These are phyloP conservation scores for Drosophila leonis DNA, from an alignment of 2,888 invertebrate species.

Conservation along the genomic window DNA sequence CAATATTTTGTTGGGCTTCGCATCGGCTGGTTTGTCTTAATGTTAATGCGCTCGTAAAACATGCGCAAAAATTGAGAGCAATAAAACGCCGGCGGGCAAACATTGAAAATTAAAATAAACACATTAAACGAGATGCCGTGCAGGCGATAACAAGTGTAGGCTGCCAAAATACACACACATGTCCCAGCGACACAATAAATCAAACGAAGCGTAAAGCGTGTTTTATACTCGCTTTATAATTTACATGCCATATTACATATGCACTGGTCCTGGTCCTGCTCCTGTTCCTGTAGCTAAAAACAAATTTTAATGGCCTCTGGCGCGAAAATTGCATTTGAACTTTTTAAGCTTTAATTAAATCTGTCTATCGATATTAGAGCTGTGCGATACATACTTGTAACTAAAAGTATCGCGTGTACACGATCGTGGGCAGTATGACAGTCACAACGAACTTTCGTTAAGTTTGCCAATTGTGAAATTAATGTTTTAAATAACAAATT, in stretches of 20 bases:
- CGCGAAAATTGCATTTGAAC: not conserved
- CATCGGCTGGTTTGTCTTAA: slow-evolving; percentile 63
- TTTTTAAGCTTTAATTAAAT: slow-evolving; percentile 12
- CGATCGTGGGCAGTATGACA: not conserved
- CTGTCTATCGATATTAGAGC: not conserved
- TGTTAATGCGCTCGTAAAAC: slow-evolving; percentile 78
- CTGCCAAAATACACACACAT: slow-evolving; percentile 46
- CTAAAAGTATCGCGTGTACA: not conserved
- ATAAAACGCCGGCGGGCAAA: slow-evolving; percentile 65
- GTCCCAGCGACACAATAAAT: slow-evolving; percentile 52
- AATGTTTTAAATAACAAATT: too few relatives aligned
- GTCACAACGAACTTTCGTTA: slow-evolving; percentile 4
- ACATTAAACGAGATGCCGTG: slow-evolving; percentile 61
- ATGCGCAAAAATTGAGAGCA: slow-evolving; percentile 75
- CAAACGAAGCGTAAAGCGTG: slow-evolving; percentile 69
- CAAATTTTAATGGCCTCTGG: slow-evolving; percentile 46
- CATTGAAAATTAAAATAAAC: slow-evolving; percentile 78
- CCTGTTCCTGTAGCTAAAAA: slow-evolving; percentile 41
- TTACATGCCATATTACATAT: slow-evolving; percentile 57
- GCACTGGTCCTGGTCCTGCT: slow-evolving; percentile 40
- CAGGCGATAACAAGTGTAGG: slow-evolving; percentile 64
- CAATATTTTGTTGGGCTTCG: slow-evolving; percentile 25
- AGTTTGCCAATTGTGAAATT: not conserved
- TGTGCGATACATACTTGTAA: not conserved
- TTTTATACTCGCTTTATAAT: slow-evolving; percentile 59